Conservation (phyloP, 2,797 vertebrate genomes). For the Urocyon cinereoargenteus region DNA sequence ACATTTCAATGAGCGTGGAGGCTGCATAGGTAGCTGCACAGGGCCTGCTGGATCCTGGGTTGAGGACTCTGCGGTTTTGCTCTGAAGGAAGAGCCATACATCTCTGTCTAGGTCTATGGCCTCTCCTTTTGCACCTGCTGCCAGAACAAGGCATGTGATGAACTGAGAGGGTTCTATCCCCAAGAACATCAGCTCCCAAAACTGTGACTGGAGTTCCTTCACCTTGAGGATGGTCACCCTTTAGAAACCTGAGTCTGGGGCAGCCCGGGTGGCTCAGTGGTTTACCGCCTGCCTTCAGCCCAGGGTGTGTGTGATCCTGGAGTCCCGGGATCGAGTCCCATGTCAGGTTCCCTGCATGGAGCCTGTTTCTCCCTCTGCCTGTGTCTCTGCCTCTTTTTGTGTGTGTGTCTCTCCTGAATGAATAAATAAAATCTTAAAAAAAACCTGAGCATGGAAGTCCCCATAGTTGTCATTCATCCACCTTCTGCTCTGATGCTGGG, state of each 20-base stretch:
- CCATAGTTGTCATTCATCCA: neutral
- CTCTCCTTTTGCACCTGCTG: neutral
- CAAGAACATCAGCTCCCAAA: accelerated
- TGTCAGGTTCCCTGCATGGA: too few relatives aligned
- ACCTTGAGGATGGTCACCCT: neutral
- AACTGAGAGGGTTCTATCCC: neutral
- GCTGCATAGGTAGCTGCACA: neutral
- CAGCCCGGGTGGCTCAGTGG: too few relatives aligned
- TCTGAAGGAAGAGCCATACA: neutral
- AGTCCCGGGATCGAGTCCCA: too few relatives aligned
- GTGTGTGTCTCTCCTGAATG: too few relatives aligned
- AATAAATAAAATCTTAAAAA: too few relatives aligned
- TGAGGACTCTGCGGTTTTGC: neutral
- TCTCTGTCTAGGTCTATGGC: neutral
- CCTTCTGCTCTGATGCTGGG: neutral
- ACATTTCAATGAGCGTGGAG: neutral
- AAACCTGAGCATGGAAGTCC: neutral
- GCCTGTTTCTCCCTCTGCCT: too few relatives aligned
- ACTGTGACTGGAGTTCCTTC: neutral
- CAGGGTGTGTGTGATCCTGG: too few relatives aligned
- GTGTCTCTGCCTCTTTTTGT: too few relatives aligned
- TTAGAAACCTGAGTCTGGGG: neutral
- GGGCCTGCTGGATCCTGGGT: neutral
- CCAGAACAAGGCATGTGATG: neutral
- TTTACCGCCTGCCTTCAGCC: too few relatives aligned